Base-by-base conservation (phyloP, 2,113 vertebrate species). In the Blennius ocellaris region DNA sequence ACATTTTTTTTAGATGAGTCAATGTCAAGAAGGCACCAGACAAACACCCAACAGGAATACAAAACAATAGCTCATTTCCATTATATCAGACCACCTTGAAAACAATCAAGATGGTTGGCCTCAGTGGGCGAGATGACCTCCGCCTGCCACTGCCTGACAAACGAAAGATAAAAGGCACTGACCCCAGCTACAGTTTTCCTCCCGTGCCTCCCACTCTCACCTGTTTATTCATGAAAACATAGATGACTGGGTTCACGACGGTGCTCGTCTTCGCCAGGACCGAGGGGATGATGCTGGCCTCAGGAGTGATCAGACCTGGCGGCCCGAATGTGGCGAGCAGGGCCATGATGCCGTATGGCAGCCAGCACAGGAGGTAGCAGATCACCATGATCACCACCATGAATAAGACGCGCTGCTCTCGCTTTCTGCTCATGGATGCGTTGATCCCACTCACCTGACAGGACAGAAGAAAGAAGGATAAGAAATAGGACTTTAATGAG, bases 171-270 rank as follows among this genome's bases (percentile, higher is more conserved):
- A 69, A 64, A 69, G 15, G 38, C 51, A 39, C 7, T 47, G 68
- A 69, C 52, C 50, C 37, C 11, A 47, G 40, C 14, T 41, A 4
- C 15, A n/a, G 37, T 12, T 30, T 30, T 30, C 21, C 38, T 54
- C 15, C 21, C 58, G 11, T 2, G 30, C 15, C 16, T 9, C 6
- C 3, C 15, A 0, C 8, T 2, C 82, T 88, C 69, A 95, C 94
- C 94, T 94, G 93, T 83, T 94, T 95, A 83, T 95, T 95, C 88
- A 95, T 89, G 74, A 95, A 94, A 55, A 94, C 72, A 14, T 95
- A 95, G 81, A 94, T 94, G 81, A 95, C 76, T 2, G 94, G 94
- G 86, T 94, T 95, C 82, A 94, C 89, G 82, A 94, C 87, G 0
- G 93, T 94, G 76, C 94, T 96, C 36, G 84, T 93, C 85, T 96